These are phyloP conservation scores for Alligator sinensis DNA, from an alignment of 2,113 vertebrate species.

Conservation along the genomic window DNA sequence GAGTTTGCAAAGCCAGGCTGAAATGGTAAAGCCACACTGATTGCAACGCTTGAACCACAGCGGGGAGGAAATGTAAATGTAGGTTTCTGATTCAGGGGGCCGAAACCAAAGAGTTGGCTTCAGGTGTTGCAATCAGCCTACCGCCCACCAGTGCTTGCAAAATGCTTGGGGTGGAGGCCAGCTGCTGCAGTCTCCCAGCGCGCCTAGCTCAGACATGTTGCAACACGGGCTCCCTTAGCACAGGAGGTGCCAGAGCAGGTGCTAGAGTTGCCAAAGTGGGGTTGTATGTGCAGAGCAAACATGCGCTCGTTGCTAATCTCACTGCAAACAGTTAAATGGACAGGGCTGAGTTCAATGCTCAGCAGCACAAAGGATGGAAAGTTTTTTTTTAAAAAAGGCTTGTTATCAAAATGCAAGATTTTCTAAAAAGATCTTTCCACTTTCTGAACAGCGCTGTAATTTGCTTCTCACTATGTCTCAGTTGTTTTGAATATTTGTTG, in stretches of 20 bases:
- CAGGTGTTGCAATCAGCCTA: not conserved
- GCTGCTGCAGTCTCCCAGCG: not conserved
- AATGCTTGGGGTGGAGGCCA: not conserved
- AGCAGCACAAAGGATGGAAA: not conserved
- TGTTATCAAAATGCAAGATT: fast-evolving
- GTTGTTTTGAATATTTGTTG: not conserved
- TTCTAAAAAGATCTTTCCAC: not conserved
- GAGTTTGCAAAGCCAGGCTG: not conserved
- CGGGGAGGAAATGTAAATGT: no score
- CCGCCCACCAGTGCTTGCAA: not conserved
- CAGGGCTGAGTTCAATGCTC: not conserved
- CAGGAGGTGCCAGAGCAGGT: not conserved
- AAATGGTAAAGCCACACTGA: fast-evolving
- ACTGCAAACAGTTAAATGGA: not conserved
- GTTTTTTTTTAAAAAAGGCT: not conserved
- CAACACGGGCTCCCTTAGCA: not conserved
- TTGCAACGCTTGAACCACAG: fast-evolving
- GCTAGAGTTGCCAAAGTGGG: not conserved
- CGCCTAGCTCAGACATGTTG: not conserved
- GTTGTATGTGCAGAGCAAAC: not conserved
- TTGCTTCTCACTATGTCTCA: not conserved
- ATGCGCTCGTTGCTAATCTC: not conserved
- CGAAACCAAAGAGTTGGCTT: fast-evolving
- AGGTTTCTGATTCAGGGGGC: fast-evolving
- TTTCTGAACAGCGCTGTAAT: fast-evolving